Evolutionary conservation across 2,888 invertebrate genomes (phyloP), one percentile per base, ranked within the genome.

Genomic region (Strigamia maritima): DNA sequence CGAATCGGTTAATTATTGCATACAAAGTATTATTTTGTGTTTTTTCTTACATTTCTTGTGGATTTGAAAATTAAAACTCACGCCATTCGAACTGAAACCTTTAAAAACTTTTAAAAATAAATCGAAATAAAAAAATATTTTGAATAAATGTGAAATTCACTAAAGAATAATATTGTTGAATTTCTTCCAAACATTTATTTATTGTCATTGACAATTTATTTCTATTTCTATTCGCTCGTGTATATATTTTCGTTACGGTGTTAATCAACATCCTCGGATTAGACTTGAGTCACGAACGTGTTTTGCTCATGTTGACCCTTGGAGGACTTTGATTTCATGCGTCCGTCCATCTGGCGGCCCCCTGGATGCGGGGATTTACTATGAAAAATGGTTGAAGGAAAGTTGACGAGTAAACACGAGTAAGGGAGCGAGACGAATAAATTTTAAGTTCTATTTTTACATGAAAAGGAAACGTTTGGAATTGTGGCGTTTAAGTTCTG

Each of bases 391-490:
- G 19, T 54, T 22, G n/a, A 19, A n/a, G 19, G 54, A 54, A 54
- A 54, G 54, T 54, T 8, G n/a, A 19, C 54, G 54, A 54, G 54
- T 54, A 54, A 54, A 54, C 54, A 54, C 54, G 54, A 54, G 19
- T n/a, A 22, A 19, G 19, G 22, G 54, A 54, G 54, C n/a, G 54
- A 19, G 22, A 54, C 22, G 54, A n/a, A 44, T 44, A 54, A 54
- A 54, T 54, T 54, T 44, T 54, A 54, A n/a, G 54, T 54, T 54
- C 54, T 54, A 54, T 54, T 54, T 54, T 54, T 54, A 54, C 19
- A 54, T 54, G 19, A 54, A 54, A 19, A 19, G 2, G 54, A 19
- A n/a, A 19, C 54, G 6, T 1, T 19, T 19, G 54, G 54, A 54
- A 54, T 54, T 22, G 54, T 22, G 54, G 54, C 54, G 8, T 54